A percentile compares a stretch with the other conserved stretches of the same genome.
These are phyloP conservation scores for Palythoa grandiflora DNA, from an alignment of 92 coral and sea anemone species.

Conservation along the genomic window DNA sequence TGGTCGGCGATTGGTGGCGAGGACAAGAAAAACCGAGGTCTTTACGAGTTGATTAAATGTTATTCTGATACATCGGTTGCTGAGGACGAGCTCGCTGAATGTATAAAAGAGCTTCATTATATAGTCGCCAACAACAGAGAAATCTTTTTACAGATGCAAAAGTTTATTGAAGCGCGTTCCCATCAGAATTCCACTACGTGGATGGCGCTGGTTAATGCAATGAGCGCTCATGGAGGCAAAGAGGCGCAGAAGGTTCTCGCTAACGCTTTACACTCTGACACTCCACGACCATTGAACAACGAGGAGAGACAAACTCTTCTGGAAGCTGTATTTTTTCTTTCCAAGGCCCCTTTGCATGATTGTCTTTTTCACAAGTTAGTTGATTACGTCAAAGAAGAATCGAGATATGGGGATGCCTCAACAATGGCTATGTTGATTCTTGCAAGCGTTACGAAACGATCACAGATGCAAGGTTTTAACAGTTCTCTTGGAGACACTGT, in stretches of 20 bases:
- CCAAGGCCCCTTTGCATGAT: conserved; percentile 90
- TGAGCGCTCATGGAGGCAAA: conserved; percentile 78
- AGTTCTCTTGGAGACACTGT: conserved; percentile 68
- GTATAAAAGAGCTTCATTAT: conserved; percentile 85
- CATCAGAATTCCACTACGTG: conserved; percentile 92
- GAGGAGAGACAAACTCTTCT: conserved; percentile 84
- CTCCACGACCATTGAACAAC: conserved; percentile 77
- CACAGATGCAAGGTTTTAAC: conserved; percentile 79
- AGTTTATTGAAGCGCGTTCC: conserved; percentile 64
- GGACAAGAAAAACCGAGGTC: conserved; percentile 70
- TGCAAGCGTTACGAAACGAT: conserved; percentile 71
- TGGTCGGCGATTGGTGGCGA: conserved; percentile 81
- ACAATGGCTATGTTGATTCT: conserved; percentile 81
- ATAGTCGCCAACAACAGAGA: conserved; percentile 70
- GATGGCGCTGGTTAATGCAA: conserved; percentile 79
- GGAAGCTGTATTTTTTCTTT: conserved; percentile 83
- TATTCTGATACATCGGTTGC: conserved; percentile 78
- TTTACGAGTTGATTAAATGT: conserved; percentile 89
- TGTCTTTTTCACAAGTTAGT: conserved; percentile 58
- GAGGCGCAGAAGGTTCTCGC: conserved; percentile 85
- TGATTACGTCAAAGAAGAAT: conserved; percentile 19
- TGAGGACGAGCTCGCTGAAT: conserved; percentile 83
- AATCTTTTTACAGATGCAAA: conserved; percentile 56
- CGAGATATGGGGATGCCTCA: conserved; percentile 17
- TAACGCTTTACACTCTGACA: conserved; percentile 66